phyloP scores from a whole-genome alignment of 2,888 invertebrate species.

The Oxyteleia sp. region DNA sequence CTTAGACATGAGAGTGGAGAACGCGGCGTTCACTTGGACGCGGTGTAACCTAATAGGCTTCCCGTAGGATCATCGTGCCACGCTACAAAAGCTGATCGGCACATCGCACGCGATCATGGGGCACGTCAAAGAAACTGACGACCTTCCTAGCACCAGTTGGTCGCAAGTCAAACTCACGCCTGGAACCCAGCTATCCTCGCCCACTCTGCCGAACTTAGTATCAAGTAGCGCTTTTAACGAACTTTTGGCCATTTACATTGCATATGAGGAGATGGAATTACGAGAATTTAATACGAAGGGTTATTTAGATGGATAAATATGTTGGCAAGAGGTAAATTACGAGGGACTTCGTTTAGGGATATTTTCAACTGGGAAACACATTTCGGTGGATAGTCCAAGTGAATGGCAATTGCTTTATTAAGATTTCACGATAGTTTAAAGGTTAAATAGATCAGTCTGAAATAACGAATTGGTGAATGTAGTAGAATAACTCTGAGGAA shows the following conservation, averaged over 20 bases:
- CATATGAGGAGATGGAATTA: conserved; percentile 31
- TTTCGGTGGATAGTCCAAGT: no score
- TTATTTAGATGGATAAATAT: conserved; percentile 22
- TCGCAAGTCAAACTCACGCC: conserved; percentile 70
- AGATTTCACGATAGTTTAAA: no score
- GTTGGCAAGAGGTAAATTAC: conserved; percentile 11
- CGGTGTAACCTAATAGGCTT: conserved; percentile 86
- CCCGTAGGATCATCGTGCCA: conserved; percentile 86
- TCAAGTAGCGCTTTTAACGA: conserved; percentile 64
- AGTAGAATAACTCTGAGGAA: no score
- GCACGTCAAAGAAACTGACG: conserved; percentile 86
- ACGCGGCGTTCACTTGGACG: conserved; percentile 56
- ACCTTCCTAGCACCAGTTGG: conserved; percentile 84
- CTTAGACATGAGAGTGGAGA: conserved; percentile 68
- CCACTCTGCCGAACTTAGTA: conserved; percentile 45
- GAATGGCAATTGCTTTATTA: no score
- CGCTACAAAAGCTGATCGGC: conserved; percentile 86
- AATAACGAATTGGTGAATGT: no score
- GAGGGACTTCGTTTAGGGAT: no score
- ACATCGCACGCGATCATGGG: conserved; percentile 87
- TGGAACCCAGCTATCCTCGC: conserved; percentile 40
- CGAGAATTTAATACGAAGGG: conserved; percentile 38
- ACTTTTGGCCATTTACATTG: conserved; percentile 41
- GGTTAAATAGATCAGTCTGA: no score
- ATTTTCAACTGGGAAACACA: no score